phyloP scores from a whole-genome alignment of 2,797 vertebrate species.

The Cirrhinus mrigala region DNA sequence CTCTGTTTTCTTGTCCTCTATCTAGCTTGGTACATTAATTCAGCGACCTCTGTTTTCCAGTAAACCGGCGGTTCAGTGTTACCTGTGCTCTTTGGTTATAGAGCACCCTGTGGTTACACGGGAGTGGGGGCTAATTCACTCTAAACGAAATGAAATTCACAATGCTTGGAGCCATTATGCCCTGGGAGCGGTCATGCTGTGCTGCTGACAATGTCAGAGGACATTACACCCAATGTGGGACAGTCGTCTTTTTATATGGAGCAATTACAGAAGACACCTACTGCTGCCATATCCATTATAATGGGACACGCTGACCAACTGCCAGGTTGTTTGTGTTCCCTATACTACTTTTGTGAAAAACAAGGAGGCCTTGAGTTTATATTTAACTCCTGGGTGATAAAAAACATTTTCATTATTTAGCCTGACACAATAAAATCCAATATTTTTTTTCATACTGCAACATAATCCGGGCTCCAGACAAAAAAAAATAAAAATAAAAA shows the following conservation, averaged over 20 bases:
- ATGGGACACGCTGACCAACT: constrained; percentile 48
- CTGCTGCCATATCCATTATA: constrained; percentile 39
- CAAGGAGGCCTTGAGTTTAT: background rate
- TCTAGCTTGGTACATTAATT: constrained; percentile 21
- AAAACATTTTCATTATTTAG: background rate
- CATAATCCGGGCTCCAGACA: too few relatives aligned
- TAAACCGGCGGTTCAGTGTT: constrained; percentile 17
- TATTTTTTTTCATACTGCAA: background rate
- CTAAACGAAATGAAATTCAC: constrained; percentile 40
- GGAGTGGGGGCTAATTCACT: constrained; percentile 36
- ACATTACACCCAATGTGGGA: constrained; percentile 49
- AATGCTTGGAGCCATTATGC: constrained; percentile 26
- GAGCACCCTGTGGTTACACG: constrained; percentile 10
- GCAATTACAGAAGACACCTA: constrained; percentile 53
- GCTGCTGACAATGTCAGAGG: constrained; percentile 55
- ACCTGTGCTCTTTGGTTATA: constrained; percentile 35
- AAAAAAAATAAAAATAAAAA: too few relatives aligned
- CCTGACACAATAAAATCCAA: background rate
- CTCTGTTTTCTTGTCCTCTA: background rate
- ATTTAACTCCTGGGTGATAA: background rate
- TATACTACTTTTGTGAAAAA: constrained; percentile 16
- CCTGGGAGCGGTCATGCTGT: constrained; percentile 52
- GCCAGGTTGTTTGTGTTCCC: background rate
- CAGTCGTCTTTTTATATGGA: constrained; percentile 51
- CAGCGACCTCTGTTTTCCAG: constrained; percentile 27